Evolutionary conservation across 2,797 vertebrate species (phyloP).

Genomic region (Danio aesculapii): DNA sequence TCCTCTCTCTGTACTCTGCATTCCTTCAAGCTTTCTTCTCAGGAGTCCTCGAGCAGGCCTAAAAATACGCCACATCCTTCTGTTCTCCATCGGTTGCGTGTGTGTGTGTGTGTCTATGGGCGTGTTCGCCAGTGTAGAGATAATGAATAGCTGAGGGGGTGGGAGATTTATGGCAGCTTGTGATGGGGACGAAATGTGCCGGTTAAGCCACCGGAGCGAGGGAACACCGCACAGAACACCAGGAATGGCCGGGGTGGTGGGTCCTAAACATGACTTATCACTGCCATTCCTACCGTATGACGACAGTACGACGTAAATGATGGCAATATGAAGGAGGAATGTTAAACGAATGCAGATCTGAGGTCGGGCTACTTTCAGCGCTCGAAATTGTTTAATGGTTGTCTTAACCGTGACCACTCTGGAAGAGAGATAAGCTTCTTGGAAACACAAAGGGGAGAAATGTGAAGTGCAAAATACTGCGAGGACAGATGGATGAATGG

Average conservation of each 20-base stretch:
- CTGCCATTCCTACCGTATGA: conserved; percentile 40
- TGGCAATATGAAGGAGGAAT: conserved; percentile 49
- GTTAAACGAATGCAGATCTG: conserved; percentile 57
- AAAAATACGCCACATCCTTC: conserved; percentile 8
- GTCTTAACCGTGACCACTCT: conserved; percentile 16
- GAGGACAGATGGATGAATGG: neutral
- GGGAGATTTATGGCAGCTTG: conserved; percentile 37
- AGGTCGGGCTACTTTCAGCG: conserved; percentile 15
- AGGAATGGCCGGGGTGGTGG: conserved; percentile 39
- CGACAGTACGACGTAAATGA: conserved; percentile 26
- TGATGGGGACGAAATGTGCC: conserved; percentile 24
- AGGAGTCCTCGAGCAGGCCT: conserved; percentile 22
- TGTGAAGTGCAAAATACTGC: neutral
- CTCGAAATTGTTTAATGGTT: conserved; percentile 28
- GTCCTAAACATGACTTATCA: conserved; percentile 44
- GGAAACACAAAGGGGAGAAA: conserved; percentile 25
- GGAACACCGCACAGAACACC: conserved; percentile 44
- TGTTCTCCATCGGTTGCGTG: conserved; percentile 30
- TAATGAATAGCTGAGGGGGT: conserved; percentile 24
- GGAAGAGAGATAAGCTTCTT: conserved; percentile 36
- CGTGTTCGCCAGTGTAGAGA: conserved; percentile 10
- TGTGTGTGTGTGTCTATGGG: conserved; percentile 8
- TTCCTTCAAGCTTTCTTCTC: conserved; percentile 19
- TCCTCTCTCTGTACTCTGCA: conserved; percentile 22
- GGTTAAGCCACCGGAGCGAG: conserved; percentile 21